Evolutionary conservation across 1,140 invertebrate genomes (phyloP).

Genomic region (Halesus radiatus): DNA sequence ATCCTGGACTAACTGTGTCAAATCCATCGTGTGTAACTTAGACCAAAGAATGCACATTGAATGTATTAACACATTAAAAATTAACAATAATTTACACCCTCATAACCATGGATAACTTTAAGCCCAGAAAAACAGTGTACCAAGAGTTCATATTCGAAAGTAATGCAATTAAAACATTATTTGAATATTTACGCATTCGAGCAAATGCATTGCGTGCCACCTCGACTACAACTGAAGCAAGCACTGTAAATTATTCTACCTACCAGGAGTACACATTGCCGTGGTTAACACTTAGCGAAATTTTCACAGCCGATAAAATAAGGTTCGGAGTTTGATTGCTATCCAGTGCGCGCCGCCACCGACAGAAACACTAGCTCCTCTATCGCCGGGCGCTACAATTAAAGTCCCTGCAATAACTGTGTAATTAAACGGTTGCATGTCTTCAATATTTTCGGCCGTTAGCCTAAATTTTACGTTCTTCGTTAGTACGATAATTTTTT

Average conservation of each 20-base stretch:
- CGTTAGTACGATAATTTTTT: neutral
- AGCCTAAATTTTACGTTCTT: constrained; percentile 23
- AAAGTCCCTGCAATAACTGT: constrained; percentile 6
- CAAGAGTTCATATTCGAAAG: neutral
- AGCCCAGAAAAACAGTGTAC: neutral
- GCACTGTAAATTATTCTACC: neutral
- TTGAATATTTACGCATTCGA: constrained; percentile 1
- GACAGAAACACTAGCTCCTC: neutral
- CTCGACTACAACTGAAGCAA: too few relatives aligned
- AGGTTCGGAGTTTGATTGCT: neutral
- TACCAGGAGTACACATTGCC: neutral
- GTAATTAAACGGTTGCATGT: constrained; percentile 36
- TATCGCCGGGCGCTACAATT: constrained; percentile 7
- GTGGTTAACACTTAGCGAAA: constrained; percentile 14
- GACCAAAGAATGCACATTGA: too few relatives aligned
- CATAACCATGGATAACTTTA: neutral
- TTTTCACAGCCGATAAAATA: constrained; percentile 16
- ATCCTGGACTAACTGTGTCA: too few relatives aligned
- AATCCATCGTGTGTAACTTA: too few relatives aligned
- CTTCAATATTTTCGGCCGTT: constrained; percentile 34
- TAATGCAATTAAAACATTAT: too few relatives aligned
- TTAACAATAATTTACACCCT: too few relatives aligned
- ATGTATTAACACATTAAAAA: too few relatives aligned
- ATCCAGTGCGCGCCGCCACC: neutral
- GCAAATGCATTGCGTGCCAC: constrained; percentile 8